These are phyloP conservation scores for Monoplex corrugatus DNA, from an alignment of 2,888 invertebrate genomes.

Conservation along the genomic window DNA sequence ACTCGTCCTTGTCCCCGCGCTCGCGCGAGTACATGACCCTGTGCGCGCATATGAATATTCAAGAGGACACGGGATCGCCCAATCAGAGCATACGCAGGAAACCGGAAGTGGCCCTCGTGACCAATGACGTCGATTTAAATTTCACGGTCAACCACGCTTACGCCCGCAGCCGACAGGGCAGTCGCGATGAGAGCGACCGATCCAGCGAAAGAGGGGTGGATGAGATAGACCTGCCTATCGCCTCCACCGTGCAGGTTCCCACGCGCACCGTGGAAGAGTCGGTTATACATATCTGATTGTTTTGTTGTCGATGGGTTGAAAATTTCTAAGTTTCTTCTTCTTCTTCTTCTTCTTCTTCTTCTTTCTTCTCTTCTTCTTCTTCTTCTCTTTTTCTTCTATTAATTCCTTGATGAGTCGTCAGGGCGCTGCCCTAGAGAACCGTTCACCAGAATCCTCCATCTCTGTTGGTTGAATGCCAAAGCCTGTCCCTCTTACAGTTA, in stretches of 20 bases:
- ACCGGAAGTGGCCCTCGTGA: conserved; percentile 29
- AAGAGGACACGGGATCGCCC: conserved; percentile 53
- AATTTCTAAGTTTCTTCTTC: conserved; percentile 61
- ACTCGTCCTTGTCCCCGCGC: conserved; percentile 40
- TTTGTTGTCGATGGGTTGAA: too few relatives aligned
- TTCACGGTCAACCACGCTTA: conserved; percentile 10
- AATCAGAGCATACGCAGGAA: background rate
- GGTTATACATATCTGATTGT: too few relatives aligned
- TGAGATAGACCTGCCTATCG: background rate
- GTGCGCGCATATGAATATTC: conserved; percentile 52
- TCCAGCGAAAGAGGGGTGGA: conserved; percentile 14
- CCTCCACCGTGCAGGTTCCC: conserved; percentile 1
- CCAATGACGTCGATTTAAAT: conserved; percentile 11
- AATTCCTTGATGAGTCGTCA: too few relatives aligned
- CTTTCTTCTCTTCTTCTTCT: too few relatives aligned
- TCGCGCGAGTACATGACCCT: conserved; percentile 53
- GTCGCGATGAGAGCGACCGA: background rate
- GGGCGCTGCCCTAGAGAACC: background rate
- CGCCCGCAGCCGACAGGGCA: background rate
- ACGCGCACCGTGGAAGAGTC: conserved; percentile 27
- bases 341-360: too few relatives aligned
- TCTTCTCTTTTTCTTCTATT: too few relatives aligned
- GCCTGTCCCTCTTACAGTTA: too few relatives aligned
- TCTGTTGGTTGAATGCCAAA: too few relatives aligned
- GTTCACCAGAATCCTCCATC: too few relatives aligned